A percentile compares a stretch with the other conserved stretches of the same genome.
These are phyloP conservation scores for Porites australiensis DNA, from an alignment of 64 coral and sea anemone genomes.

Conservation along the genomic window DNA sequence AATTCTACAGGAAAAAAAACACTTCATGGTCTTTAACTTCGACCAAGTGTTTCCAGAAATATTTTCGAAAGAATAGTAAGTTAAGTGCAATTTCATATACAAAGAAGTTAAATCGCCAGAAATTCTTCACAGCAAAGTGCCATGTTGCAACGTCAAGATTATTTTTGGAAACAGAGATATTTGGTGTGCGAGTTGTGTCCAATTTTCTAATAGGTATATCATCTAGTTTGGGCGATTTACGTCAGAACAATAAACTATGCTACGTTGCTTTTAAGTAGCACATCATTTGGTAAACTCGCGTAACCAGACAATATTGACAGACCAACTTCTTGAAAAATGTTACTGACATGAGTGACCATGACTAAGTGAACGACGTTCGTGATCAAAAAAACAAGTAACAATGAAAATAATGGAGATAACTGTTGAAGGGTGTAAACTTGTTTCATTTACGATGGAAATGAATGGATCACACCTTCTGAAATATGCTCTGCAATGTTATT, in stretches of 20 bases:
- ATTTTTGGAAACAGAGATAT: constrained; percentile 33
- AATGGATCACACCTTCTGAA: too few relatives aligned
- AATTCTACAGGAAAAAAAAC: background rate
- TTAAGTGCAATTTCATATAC: constrained; percentile 14
- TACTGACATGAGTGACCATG: background rate
- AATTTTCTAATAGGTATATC: background rate
- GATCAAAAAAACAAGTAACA: background rate
- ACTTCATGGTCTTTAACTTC: background rate
- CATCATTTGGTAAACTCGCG: background rate
- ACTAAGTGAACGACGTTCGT: background rate
- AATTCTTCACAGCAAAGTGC: background rate
- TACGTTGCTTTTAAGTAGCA: background rate
- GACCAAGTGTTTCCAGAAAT: background rate
- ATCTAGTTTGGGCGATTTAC: background rate
- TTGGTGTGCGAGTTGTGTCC: background rate
- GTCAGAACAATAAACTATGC: constrained; percentile 2
- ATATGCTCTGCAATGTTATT: too few relatives aligned
- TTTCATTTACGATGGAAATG: too few relatives aligned
- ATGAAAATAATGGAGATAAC: too few relatives aligned
- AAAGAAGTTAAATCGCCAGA: background rate
- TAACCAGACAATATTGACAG: background rate
- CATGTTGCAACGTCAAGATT: background rate
- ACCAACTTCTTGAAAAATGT: background rate
- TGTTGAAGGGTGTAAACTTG: too few relatives aligned
- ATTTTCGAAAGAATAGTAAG: background rate